Evolutionary conservation across 2,797 vertebrate species (phyloP).

Genomic region (Dendrocincla tyrannina): DNA sequence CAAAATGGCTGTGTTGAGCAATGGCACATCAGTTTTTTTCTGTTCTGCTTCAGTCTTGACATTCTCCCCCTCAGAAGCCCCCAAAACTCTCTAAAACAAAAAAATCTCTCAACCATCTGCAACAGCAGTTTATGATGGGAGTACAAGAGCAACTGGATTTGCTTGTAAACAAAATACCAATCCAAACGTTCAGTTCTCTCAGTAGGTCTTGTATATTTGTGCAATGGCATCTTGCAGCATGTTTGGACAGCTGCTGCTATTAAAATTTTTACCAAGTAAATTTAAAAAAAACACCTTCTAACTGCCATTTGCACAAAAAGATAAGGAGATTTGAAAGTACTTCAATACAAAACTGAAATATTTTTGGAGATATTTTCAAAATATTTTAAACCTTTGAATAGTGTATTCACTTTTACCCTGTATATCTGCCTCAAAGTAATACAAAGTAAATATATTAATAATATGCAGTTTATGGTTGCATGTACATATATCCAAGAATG

Average conservation of each 20-base stretch:
- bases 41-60: not conserved
- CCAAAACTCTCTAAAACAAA: not conserved
- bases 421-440: not conserved
- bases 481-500: not conserved
- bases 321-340: not conserved
- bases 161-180: conserved; percentile 17
- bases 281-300: not conserved
- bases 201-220: conserved; percentile 30
- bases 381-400: not conserved
- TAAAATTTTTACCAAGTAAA: conserved; percentile 40
- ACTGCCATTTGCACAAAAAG: not conserved
- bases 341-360: not conserved
- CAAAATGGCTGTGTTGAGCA: not conserved
- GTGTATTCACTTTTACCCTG: not conserved
- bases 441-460: not conserved
- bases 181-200: not conserved
- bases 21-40: not conserved
- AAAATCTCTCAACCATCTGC: not conserved
- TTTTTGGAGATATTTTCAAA: not conserved
- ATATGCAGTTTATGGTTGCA: not conserved
- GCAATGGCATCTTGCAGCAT: conserved; percentile 1
- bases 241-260: conserved; percentile 67
- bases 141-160: not conserved
- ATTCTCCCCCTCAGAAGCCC: not conserved
- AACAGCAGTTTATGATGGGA: not conserved